These are phyloP conservation scores for Cinclus cinclus DNA, from an alignment of 2,113 vertebrate species.

Conservation along the genomic window DNA sequence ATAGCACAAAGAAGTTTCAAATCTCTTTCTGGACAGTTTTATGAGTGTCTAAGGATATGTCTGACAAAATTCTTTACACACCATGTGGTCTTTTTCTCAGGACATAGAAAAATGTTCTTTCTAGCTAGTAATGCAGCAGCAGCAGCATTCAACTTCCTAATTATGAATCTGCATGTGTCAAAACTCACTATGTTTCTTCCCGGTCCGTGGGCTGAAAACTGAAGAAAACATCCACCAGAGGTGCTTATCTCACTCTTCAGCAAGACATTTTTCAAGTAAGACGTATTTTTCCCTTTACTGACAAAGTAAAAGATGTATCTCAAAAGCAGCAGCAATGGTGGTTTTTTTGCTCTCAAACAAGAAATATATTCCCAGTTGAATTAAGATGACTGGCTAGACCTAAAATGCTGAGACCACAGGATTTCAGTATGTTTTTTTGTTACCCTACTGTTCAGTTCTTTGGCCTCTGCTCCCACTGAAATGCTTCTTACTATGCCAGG, in stretches of 20 bases:
- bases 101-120: background rate
- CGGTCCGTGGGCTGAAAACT: background rate
- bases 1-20: background rate
- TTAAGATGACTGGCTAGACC: background rate
- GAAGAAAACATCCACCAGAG: background rate
- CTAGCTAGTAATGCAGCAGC: background rate
- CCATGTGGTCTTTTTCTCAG: background rate
- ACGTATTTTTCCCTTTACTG: background rate
- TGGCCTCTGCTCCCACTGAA: background rate
- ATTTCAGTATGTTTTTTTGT: background rate
- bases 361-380: background rate
- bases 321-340: background rate
- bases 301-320: background rate
- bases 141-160: background rate
- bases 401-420: background rate
- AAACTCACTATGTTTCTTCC: background rate
- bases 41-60: background rate
- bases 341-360: background rate
- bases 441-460: background rate
- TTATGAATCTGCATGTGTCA: background rate
- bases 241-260: background rate
- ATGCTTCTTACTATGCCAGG: background rate
- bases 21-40: background rate
- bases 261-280: background rate
- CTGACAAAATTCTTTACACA: background rate